Evolutionary conservation across 2,888 invertebrate genomes (phyloP).

Genomic region (Malthinus seriepunctatus): DNA sequence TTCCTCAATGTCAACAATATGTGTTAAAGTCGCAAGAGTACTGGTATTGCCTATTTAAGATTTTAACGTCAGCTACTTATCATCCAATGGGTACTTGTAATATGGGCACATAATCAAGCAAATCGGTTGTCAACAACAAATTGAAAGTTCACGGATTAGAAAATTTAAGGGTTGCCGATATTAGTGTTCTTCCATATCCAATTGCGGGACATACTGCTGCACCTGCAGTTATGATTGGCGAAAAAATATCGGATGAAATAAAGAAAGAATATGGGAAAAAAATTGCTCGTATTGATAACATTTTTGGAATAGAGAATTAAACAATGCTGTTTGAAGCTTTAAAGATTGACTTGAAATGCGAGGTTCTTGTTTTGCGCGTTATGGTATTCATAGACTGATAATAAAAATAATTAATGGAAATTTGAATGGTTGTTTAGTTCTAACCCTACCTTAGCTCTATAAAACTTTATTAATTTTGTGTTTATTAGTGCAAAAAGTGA

Average conservation of each 20-base stretch:
- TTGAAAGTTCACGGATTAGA: conserved; percentile 65
- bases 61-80: conserved; percentile 24
- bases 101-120: conserved; percentile 28
- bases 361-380: too few relatives aligned
- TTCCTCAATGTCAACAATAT: conserved; percentile 41
- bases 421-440: too few relatives aligned
- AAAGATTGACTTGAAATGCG: too few relatives aligned
- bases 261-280: not conserved
- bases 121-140: conserved; percentile 23
- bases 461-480: too few relatives aligned
- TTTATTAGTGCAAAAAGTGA: too few relatives aligned
- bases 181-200: conserved; percentile 69
- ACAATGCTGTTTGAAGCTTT: too few relatives aligned
- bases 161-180: conserved; percentile 69
- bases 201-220: conserved; percentile 70
- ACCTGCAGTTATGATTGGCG: conserved; percentile 69
- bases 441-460: too few relatives aligned
- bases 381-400: too few relatives aligned
- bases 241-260: conserved; percentile 62
- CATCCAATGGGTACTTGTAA: conserved; percentile 33
- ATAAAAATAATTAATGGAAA: too few relatives aligned
- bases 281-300: not conserved
- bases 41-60: conserved; percentile 35
- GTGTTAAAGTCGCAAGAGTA: conserved; percentile 26
- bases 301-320: too few relatives aligned